Evolutionary conservation across 2,888 invertebrate genomes (phyloP), one percentile per base, ranked within the genome.

Genomic region (Agriopis leucophaearia): DNA sequence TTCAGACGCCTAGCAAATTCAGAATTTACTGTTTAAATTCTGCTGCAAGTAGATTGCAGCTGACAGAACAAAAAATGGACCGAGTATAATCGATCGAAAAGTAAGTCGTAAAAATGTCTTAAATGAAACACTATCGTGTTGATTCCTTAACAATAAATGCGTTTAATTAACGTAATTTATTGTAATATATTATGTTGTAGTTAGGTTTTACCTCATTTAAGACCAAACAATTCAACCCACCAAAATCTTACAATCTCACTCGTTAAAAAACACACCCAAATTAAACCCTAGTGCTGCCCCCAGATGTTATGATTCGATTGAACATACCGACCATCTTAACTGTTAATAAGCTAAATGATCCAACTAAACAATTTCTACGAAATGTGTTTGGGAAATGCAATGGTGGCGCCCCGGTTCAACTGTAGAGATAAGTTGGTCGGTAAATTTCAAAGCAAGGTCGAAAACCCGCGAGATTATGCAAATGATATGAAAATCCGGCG

Each of bases 401-500:
- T 8, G 12, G 27, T 55, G 42, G 42, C 18, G 8, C 42, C 42
- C 8, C 8, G 7, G 8, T 13, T 13, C 3, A 8, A 54, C 38
- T 38, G 8, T 8, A 18, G 0, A 42, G 6, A 8, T 42, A 55
- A 55, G 5, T 42, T 44, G 12, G 55, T 55, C 55, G 55, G 13
- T 44, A 72, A 79, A 80, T 77, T 74, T 57, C 54, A 52, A 63
- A 44, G 59, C 74, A 65, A 60, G 65, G 64, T 65, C 70, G 65
- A 70, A 66, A 70, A 54, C 55, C 64, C 54, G 63, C 64, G 71
- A 83, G 86, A 89, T 90, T 90, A 90, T 90, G 90, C 83, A 85
- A 89, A 90, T 89, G 78, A 78, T 87, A 88, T 87, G 85, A 87
- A 87, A 89, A 87, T 85, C 82, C 81, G 70, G 72, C 78, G 78